phyloP scores from a whole-genome alignment of 2,888 invertebrate genomes.

The Sialis lutaria region DNA sequence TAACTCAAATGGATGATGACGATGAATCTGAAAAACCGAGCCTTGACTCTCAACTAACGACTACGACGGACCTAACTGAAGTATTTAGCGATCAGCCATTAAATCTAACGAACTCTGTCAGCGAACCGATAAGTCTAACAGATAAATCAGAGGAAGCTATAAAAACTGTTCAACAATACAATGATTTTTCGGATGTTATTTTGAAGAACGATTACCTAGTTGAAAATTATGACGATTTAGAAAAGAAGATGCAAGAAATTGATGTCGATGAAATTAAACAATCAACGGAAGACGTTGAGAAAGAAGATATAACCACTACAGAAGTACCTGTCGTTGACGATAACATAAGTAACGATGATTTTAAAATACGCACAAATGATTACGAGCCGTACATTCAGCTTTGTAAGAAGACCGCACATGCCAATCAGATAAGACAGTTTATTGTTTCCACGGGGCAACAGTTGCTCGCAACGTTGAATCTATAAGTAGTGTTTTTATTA shows the following conservation, averaged over 20 bases:
- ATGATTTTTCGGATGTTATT: neutral
- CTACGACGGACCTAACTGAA: neutral
- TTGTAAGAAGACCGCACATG: conserved; percentile 38
- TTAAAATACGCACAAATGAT: no score
- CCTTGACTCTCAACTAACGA: neutral
- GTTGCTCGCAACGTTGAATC: conserved; percentile 25
- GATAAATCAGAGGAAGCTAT: neutral
- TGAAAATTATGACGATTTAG: neutral
- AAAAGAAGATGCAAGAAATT: neutral
- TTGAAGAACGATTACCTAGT: neutral
- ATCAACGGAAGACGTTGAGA: neutral
- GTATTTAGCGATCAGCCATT: neutral
- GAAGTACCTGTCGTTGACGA: conserved; percentile 21
- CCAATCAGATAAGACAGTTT: conserved; percentile 38
- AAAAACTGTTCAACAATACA: neutral
- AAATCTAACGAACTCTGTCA: neutral
- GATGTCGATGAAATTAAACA: neutral
- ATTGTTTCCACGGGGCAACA: conserved; percentile 41
- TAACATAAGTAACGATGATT: conserved; percentile 9
- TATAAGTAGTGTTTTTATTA: conserved; percentile 13
- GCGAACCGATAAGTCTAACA: neutral
- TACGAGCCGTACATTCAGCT: conserved; percentile 27
- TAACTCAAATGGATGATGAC: neutral
- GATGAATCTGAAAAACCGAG: neutral
- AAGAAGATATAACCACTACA: conserved; percentile 1